Evolutionary conservation across 2,113 vertebrate genomes (phyloP).

Genomic region (Crotalus tigris): DNA sequence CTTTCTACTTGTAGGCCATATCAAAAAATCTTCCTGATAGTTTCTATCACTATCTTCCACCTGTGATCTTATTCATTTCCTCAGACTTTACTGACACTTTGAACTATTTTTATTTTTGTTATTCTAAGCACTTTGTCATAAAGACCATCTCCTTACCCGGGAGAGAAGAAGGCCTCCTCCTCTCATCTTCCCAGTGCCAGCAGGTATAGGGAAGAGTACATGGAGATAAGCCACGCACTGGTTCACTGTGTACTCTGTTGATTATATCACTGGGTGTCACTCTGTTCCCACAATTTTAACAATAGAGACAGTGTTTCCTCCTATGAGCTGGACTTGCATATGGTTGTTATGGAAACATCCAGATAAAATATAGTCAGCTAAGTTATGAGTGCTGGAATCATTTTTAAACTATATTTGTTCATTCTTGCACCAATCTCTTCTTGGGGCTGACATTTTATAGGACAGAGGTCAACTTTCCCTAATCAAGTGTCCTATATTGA

Average conservation of each 20-base stretch:
- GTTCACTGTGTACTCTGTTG: not conserved
- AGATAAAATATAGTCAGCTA: too few relatives aligned
- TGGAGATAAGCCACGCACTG: not conserved
- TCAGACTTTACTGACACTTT: not conserved
- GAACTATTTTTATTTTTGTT: not conserved
- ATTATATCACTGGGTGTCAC: not conserved
- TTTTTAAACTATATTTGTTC: not conserved
- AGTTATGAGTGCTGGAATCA: not conserved
- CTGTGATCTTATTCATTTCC: not conserved
- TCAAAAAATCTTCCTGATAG: not conserved
- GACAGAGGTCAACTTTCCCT: not conserved
- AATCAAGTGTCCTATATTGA: not conserved
- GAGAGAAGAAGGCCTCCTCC: not conserved
- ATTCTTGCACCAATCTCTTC: not conserved
- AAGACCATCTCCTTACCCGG: not conserved
- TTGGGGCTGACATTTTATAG: not conserved
- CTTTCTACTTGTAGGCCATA: not conserved
- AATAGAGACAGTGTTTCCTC: too few relatives aligned
- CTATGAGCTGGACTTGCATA: not conserved
- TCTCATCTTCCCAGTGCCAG: not conserved
- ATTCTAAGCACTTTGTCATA: not conserved
- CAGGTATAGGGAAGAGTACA: not conserved
- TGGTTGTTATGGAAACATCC: not conserved
- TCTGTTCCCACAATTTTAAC: not conserved
- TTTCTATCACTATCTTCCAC: not conserved